These are phyloP conservation scores for Agrochola litura DNA, from an alignment of 2,888 invertebrate genomes.

Conservation along the genomic window DNA sequence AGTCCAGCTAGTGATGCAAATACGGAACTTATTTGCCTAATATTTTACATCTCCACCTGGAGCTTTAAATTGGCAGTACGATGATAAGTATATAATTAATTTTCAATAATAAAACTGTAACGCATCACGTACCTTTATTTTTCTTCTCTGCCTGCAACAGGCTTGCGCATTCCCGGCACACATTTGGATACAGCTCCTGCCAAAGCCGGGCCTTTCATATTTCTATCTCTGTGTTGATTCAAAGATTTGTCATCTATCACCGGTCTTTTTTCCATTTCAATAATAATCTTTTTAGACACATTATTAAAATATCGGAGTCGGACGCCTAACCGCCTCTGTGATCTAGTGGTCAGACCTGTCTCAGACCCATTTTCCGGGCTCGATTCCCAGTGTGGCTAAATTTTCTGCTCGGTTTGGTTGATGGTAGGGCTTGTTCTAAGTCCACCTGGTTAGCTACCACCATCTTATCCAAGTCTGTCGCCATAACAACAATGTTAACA, in stretches of 20 bases:
- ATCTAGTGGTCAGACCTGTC: too few species aligned
- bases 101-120: not conserved
- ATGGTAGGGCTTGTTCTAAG: too few species aligned
- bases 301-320: not conserved
- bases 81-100: not conserved
- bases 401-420: too few species aligned
- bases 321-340: too few species aligned
- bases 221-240: not conserved
- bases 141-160: not conserved
- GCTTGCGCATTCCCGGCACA: not conserved
- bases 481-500: too few species aligned
- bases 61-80: not conserved
- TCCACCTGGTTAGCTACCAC: too few species aligned
- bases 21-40: not conserved
- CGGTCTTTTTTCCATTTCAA: not conserved
- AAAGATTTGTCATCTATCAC: not conserved
- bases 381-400: too few species aligned
- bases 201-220: not conserved
- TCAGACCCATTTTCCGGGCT: too few species aligned
- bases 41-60: not conserved
- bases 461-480: too few species aligned
- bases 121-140: not conserved
- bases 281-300: not conserved
- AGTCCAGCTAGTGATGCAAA: not conserved
- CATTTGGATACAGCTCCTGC: not conserved